phyloP scores from a whole-genome alignment of 1,140 invertebrate genomes.

The Drosophila elegans region DNA sequence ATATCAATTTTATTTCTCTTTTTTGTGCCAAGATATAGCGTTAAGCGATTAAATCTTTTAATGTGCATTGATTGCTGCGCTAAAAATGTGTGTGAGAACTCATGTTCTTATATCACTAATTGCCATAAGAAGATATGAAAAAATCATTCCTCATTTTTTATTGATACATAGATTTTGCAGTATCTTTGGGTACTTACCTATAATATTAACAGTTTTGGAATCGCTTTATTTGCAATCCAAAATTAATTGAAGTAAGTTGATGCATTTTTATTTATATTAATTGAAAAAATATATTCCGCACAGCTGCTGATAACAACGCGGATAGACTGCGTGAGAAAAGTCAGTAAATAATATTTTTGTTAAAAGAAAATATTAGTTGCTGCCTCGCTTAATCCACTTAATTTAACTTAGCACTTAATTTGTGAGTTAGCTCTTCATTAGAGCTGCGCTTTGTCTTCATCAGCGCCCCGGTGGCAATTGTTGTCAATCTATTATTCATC shows the following conservation, averaged over 20 bases:
- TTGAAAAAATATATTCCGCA: neutral
- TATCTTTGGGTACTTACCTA: too few relatives aligned
- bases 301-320: neutral
- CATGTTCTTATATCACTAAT: neutral
- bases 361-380: neutral
- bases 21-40: neutral
- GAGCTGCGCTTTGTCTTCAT: constrained; percentile 43
- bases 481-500: constrained; percentile 62
- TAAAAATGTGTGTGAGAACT: neutral
- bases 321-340: neutral
- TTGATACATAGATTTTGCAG: too few relatives aligned
- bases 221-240: too few relatives aligned
- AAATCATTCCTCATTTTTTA: too few relatives aligned
- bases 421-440: constrained; percentile 23
- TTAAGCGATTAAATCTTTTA: neutral
- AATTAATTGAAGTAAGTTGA: neutral
- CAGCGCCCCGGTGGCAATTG: constrained; percentile 41
- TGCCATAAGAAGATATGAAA: too few relatives aligned
- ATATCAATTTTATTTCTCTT: neutral
- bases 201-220: too few relatives aligned
- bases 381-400: constrained; percentile 1
- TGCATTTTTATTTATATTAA: neutral
- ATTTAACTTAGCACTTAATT: constrained; percentile 16
- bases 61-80: neutral
- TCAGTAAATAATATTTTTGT: neutral